Evolutionary conservation across 2,797 vertebrate species (phyloP), one percentile per base, ranked within the genome.

Genomic region (Enteromius viviparus): DNA sequence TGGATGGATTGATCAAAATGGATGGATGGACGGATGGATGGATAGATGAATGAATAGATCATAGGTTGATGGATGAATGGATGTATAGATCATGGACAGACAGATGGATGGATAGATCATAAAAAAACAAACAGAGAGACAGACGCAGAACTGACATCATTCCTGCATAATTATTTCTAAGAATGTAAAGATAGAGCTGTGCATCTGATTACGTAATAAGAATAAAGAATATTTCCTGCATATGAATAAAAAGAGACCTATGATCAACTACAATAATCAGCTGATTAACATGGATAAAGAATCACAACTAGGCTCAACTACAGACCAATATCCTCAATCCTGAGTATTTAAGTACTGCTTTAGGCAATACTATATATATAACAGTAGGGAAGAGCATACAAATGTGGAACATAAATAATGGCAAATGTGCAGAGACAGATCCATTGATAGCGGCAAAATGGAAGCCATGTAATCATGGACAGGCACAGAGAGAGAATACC

Each of bases 401-500:
- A 32, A 85, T 37, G 23, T 45, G 62, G 19, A 76, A 66, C 47
- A 82, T 66, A 82, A 82, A 82, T 82, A 76, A 68, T 70, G 40
- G 37, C 51, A 76, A 77, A 77, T 62, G 40, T 58, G 64, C 74
- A 60, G 29, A 77, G 23, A 23, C 76, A 66, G 80, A 55, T 55
- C 60, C 66, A 78, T 85, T 78, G 17, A 78, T 49, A 66, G 62
- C 21, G 45, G 71, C 21, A 17, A 86, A 81, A 75, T 55, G 42
- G 58, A 83, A 82, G 75, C 34, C 19, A 37, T 49, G 40, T 86
- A 82, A 83, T 83, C 55, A 81, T 26, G 53, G 82, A 76, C 32
- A 69, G 71, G 53, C 62, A 76, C 42, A 68, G 15, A 70, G 83
- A 78, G 69, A 83, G 79, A 85, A 81, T 81, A 68, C 80, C 42